Percentiles rank a stretch among this genome's conserved stretches.
Conservation (phyloP, 1,140 invertebrate species). For the Scaptomyza hsui region DNA sequence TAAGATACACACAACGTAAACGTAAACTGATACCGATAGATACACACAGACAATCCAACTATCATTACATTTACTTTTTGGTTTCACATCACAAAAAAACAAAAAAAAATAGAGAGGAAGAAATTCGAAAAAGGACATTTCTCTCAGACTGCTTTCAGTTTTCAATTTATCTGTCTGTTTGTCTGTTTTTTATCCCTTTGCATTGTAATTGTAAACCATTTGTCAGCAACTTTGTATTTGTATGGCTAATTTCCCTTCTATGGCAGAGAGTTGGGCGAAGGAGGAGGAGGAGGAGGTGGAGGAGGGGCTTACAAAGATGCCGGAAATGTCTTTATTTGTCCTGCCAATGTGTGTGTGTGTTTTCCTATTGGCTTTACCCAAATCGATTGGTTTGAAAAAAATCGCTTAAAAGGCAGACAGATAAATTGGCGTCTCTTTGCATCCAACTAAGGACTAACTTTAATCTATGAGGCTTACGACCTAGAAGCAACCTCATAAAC, state of each 20-base stretch:
- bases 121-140: constrained; percentile 49
- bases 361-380: constrained; percentile 60
- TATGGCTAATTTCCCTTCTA: constrained; percentile 59
- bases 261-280: neutral
- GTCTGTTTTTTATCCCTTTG: constrained; percentile 51
- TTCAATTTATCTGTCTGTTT: constrained; percentile 12
- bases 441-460: constrained; percentile 3
- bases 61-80: constrained; percentile 50
- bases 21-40: constrained; percentile 35
- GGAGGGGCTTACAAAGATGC: constrained; percentile 40
- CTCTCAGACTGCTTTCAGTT: constrained; percentile 45
- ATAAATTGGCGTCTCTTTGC: constrained; percentile 17
- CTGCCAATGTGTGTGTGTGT: constrained; percentile 36
- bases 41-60: constrained; percentile 34
- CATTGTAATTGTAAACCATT: constrained; percentile 77
- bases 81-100: constrained; percentile 24
- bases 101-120: too few species aligned
- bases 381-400: constrained; percentile 43
- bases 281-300: neutral
- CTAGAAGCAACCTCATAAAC: constrained; percentile 26
- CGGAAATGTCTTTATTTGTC: constrained; percentile 76
- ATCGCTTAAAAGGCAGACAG: constrained; percentile 14
- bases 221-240: constrained; percentile 69
- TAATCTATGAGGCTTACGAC: constrained; percentile 9
- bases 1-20: constrained; percentile 41